Base-by-base conservation (phyloP, 2,888 invertebrate genomes). In the Tachina fera region DNA sequence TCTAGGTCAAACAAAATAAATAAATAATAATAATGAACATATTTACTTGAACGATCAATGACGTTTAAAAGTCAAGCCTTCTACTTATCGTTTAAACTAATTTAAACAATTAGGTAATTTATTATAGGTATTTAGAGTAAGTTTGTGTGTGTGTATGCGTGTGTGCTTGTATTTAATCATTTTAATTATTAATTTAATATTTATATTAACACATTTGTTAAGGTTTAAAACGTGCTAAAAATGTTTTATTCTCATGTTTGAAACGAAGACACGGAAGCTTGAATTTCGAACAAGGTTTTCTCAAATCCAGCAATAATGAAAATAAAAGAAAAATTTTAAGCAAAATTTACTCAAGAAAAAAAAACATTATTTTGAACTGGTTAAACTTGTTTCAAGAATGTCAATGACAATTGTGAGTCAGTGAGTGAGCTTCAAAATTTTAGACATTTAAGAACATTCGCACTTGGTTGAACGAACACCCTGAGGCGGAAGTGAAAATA, bases 181-280 rank as follows among this genome's bases (percentile, higher is more conserved):
- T 61, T 68, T 61, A 49, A 39, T 47, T 67, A 63, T 67, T 82
- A 82, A 82, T 79, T 61, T 65, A 72, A 58, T 31, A n/a, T n/a
- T n/a, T n/a, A 49, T 72, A 76, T 86, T 72, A 86, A 74, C 82
- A 85, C 71, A 71, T 63, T 41, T 67, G 22, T 61, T 51, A 68
- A 67, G 43, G 65, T 76, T 76, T 71, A 65, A n/a, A 72, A 60
- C 43, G 43, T 68, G 60, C 58, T 67, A n/a, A 60, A 80, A 53
- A 53, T 74, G 41, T 60, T 67, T 74, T 67, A 60, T 51, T 81
- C 60, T 60, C 39, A 60, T 60, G 56, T 68, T 10, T 43, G 11
- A 43, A 70, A 51, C 16, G 49, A 8, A 47, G 49, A 58, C 43
- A 58, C 74, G 80, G 74, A 80, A 80, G 22, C 56, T 14, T 14